These are phyloP conservation scores for Phorcus lineatus DNA, from an alignment of 2,888 invertebrate genomes.

Conservation along the genomic window DNA sequence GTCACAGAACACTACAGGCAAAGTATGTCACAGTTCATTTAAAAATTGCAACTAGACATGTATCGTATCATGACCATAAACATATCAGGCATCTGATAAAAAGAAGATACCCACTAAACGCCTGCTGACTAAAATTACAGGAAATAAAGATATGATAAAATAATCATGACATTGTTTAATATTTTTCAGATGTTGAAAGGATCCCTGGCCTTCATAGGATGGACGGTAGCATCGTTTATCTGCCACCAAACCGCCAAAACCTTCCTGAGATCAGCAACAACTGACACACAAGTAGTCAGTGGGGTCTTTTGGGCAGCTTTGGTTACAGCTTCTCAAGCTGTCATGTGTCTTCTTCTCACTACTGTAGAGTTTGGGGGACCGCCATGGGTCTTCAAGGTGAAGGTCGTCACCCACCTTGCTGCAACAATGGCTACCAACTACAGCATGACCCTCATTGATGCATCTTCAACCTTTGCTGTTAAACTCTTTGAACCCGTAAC, in stretches of 20 bases:
- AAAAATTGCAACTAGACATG: too few relatives aligned
- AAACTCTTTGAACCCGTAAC: conserved; percentile 45
- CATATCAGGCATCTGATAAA: too few relatives aligned
- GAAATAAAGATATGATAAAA: too few relatives aligned
- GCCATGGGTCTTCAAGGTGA: not conserved
- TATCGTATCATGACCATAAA: too few relatives aligned
- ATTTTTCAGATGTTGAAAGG: not conserved
- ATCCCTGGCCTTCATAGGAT: not conserved
- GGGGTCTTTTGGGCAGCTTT: not conserved
- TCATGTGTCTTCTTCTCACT: not conserved
- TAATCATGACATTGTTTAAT: too few relatives aligned
- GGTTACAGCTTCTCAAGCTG: not conserved
- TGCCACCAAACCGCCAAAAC: not conserved
- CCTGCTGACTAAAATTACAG: too few relatives aligned
- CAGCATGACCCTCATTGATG: conserved; percentile 42
- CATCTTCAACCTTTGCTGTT: conserved; percentile 45
- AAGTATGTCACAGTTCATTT: too few relatives aligned
- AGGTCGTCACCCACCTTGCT: conserved; percentile 24
- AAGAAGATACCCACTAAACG: too few relatives aligned
- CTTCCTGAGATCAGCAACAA: not conserved
- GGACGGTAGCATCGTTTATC: not conserved
- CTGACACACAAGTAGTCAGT: not conserved
- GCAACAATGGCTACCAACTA: conserved; percentile 41
- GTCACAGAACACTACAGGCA: too few relatives aligned
- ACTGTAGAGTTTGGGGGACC: not conserved